A percentile compares a stretch with the other conserved stretches of the same genome.
phyloP scores from a whole-genome alignment of 2,113 vertebrate species.

The Tetrax tetrax region DNA sequence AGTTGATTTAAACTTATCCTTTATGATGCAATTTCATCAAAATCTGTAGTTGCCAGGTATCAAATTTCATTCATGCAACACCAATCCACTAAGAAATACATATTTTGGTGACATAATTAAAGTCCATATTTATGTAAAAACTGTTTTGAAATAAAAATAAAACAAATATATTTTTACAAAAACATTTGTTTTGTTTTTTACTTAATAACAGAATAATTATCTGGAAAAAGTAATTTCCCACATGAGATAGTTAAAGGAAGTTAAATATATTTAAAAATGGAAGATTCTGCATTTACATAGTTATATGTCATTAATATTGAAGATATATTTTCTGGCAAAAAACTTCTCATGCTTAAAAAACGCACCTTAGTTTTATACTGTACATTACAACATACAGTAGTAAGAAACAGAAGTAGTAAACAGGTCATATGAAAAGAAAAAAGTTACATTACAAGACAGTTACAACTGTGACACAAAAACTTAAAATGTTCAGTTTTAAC shows the following conservation, averaged over 20 bases:
- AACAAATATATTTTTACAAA: neutral
- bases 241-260: constrained; percentile 58
- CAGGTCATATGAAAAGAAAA: constrained; percentile 81
- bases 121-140: constrained; percentile 58
- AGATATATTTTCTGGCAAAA: constrained; percentile 71
- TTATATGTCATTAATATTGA: constrained; percentile 61
- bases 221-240: constrained; percentile 28
- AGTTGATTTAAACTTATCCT: constrained; percentile 13
- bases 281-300: constrained; percentile 71
- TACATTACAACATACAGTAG: constrained; percentile 84
- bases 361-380: constrained; percentile 78
- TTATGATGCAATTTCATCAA: constrained; percentile 61
- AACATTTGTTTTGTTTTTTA: neutral
- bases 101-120: constrained; percentile 51
- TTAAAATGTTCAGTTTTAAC: constrained; percentile 71
- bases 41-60: constrained; percentile 51
- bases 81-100: constrained; percentile 54
- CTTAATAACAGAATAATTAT: constrained; percentile 27
- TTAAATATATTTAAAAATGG: constrained; percentile 78
- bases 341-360: constrained; percentile 87
- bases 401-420: constrained; percentile 79
- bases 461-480: constrained; percentile 85
- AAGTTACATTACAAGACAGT: constrained; percentile 84
- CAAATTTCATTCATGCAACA: constrained; percentile 64
- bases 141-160: constrained; percentile 55